Evolutionary conservation across 1,140 invertebrate species (phyloP).

Genomic region (Atta colombica): DNA sequence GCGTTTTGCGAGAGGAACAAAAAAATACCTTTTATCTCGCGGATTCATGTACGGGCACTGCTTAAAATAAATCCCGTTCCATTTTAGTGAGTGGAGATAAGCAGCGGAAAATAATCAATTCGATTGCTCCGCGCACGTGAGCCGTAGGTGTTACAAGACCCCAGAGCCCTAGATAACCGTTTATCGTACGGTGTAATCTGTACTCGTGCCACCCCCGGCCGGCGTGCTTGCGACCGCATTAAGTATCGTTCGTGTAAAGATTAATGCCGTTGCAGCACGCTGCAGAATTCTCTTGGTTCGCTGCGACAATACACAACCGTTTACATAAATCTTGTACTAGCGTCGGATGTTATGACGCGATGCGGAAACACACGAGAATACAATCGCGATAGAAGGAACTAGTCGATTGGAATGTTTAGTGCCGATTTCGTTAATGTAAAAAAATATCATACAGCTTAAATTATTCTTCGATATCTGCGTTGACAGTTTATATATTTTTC

Average conservation of each 20-base stretch:
- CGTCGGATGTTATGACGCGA: not conserved
- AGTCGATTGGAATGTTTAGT: not conserved
- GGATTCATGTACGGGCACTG: not conserved
- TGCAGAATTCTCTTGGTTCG: constrained; percentile 40
- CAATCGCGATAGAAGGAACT: not conserved
- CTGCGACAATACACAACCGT: constrained; percentile 3
- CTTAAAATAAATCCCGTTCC: constrained; percentile 50
- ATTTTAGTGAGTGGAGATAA: constrained; percentile 39
- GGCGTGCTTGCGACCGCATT: constrained; percentile 12
- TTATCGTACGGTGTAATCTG: constrained; percentile 44
- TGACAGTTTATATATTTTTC: not conserved
- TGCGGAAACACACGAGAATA: constrained; percentile 35
- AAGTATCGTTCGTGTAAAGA: constrained; percentile 50
- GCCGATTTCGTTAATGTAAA: not conserved
- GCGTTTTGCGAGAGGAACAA: constrained; percentile 36
- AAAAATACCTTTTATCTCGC: constrained; percentile 36
- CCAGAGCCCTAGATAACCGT: constrained; percentile 47
- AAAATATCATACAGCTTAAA: not conserved
- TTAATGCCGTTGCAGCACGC: constrained; percentile 31
- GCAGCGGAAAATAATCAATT: constrained; percentile 60
- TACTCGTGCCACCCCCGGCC: not conserved
- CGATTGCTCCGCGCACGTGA: constrained; percentile 36
- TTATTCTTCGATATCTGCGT: not conserved
- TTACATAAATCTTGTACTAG: constrained; percentile 41
- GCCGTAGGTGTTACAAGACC: constrained; percentile 27